phyloP scores from a whole-genome alignment of 2,797 vertebrate species.

The Balearica regulorum region DNA sequence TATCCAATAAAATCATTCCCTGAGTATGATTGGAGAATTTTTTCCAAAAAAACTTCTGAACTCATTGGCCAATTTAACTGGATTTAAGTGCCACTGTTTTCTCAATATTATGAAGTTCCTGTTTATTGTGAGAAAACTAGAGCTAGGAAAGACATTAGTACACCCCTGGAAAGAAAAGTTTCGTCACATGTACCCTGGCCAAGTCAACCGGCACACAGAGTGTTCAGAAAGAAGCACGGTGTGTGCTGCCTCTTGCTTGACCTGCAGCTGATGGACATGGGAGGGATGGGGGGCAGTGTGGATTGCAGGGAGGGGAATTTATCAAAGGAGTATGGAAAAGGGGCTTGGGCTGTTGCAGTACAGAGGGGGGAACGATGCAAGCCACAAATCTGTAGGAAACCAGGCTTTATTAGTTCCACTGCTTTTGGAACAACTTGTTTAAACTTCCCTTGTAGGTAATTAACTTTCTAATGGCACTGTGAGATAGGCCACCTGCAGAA shows the following conservation, averaged over 20 bases:
- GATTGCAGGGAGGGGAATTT: not conserved
- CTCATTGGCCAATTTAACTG: not conserved
- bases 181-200: not conserved
- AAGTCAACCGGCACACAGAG: not conserved
- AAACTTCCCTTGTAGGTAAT: slow-evolving; percentile 63
- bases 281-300: not conserved
- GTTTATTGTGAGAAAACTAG: not conserved
- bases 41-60: not conserved
- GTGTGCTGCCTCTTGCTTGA: slow-evolving; percentile 4
- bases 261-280: slow-evolving; percentile 8
- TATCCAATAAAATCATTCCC: not conserved
- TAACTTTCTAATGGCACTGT: slow-evolving; percentile 64
- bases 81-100: not conserved
- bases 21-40: not conserved
- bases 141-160: not conserved
- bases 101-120: not conserved
- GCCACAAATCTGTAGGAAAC: slow-evolving; percentile 52
- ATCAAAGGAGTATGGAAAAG: slow-evolving; percentile 17
- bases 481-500: slow-evolving; percentile 67
- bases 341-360: not conserved
- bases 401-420: slow-evolving; percentile 58
- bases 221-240: not conserved
- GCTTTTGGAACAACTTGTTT: slow-evolving; percentile 67
- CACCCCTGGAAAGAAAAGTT: not conserved
- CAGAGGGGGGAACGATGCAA: slow-evolving; percentile 9